Conservation (phyloP, 30 jellyfish, hydroid and myxozoan species). For the Mastigias papua region DNA sequence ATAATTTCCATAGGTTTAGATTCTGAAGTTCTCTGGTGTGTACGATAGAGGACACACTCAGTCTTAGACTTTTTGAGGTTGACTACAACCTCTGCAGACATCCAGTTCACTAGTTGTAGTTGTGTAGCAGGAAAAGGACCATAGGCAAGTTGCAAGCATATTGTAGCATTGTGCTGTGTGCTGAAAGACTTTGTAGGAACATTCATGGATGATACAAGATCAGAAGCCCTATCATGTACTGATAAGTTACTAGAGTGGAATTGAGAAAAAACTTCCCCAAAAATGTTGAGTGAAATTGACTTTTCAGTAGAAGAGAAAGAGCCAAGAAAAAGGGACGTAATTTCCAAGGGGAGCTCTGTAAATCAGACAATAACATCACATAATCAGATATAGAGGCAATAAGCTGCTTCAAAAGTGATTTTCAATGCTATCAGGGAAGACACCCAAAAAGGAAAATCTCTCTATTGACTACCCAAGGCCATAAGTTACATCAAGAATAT, state of each 20-base stretch:
- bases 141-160: neutral
- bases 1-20: no score
- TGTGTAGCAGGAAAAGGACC: neutral
- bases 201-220: neutral
- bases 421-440: neutral
- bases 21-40: no score
- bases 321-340: neutral
- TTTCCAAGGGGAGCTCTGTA: neutral
- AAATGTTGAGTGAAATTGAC: neutral
- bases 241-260: neutral
- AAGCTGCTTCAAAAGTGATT: neutral
- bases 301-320: neutral
- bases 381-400: neutral
- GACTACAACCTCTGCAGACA: neutral
- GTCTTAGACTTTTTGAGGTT: slow-evolving; percentile 43
- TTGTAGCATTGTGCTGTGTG: neutral
- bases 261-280: neutral
- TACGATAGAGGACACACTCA: no score
- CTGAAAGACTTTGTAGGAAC: neutral
- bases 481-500: neutral
- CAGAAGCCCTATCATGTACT: neutral
- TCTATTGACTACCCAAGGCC: neutral
- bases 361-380: neutral
- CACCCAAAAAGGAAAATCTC: neutral
- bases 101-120: neutral